These are phyloP conservation scores for Penaeus indicus DNA, from an alignment of 1,140 invertebrate genomes.

Conservation along the genomic window DNA sequence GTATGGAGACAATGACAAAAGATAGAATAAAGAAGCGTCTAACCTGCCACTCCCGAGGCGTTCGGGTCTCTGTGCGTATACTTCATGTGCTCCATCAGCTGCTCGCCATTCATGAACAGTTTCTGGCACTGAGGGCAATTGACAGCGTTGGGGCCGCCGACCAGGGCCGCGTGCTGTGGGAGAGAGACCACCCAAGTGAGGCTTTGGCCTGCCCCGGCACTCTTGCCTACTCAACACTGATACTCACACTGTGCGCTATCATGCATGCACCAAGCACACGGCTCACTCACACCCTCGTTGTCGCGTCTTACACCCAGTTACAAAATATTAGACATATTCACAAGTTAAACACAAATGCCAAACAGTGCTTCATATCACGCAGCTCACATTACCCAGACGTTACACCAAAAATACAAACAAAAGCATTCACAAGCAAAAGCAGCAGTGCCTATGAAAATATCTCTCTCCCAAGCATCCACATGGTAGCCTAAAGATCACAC, in stretches of 20 bases:
- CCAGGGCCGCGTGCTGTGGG: conserved; percentile 92
- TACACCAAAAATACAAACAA: neutral
- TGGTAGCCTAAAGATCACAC: too few relatives aligned
- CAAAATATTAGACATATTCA: too few relatives aligned
- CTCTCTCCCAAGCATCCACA: too few relatives aligned
- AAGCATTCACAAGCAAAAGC: too few relatives aligned
- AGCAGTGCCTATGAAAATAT: too few relatives aligned
- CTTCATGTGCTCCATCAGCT: conserved; percentile 95
- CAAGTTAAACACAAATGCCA: too few relatives aligned
- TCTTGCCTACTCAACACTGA: too few relatives aligned
- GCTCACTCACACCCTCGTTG: too few relatives aligned
- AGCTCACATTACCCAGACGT: neutral
- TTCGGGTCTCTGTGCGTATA: conserved; percentile 93
- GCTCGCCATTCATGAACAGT: conserved; percentile 90
- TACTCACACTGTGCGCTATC: too few relatives aligned
- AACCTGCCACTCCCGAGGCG: conserved; percentile 89
- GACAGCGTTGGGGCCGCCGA: conserved; percentile 86
- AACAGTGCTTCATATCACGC: neutral
- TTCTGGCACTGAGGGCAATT: conserved; percentile 91
- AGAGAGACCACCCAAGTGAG: conserved; percentile 73
- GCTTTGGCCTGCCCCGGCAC: too few relatives aligned
- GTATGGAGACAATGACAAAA: conserved; percentile 80
- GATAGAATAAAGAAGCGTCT: conserved; percentile 72
- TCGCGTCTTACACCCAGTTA: too few relatives aligned
- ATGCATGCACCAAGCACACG: neutral